A percentile compares a stretch with the other conserved stretches of the same genome.
Conservation (phyloP, 30 jellyfish, hydroid and myxozoan genomes). For the Mastigias papua region DNA sequence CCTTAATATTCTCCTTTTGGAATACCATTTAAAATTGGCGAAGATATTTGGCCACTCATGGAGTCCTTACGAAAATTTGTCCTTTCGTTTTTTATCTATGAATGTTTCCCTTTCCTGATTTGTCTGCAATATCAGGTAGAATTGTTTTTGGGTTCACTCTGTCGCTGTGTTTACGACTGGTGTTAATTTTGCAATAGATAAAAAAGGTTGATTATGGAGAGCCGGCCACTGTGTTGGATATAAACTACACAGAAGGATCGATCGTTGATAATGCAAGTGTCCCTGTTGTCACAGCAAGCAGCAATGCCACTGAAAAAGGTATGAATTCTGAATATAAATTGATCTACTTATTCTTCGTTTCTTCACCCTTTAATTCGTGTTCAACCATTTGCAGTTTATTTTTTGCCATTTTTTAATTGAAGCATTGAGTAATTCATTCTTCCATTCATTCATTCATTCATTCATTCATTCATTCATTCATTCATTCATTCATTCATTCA, state of each 20-base stretch:
- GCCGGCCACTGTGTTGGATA: slow-evolving; percentile 60
- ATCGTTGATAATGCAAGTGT: slow-evolving; percentile 59
- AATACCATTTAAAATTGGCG: too few relatives aligned
- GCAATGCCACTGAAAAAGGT: background rate
- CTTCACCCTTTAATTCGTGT: background rate
- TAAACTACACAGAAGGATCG: slow-evolving; percentile 25
- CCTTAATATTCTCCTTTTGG: too few relatives aligned
- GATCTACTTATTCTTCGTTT: background rate
- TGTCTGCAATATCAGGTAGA: too few relatives aligned
- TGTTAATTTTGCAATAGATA: too few relatives aligned
- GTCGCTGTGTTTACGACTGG: background rate
- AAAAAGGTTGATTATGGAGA: slow-evolving; percentile 9
- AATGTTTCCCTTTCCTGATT: background rate
- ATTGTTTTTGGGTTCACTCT: background rate
- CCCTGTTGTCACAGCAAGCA: background rate
- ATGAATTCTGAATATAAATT: background rate
- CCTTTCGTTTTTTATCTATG: background rate
- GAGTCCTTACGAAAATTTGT: background rate
- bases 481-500: background rate
- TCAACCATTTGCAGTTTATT: background rate
- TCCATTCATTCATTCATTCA: background rate
- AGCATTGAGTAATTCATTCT: background rate
- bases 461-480: background rate
- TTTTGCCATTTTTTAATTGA: background rate
- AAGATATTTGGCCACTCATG: too few relatives aligned